Conservation (phyloP, 2,113 vertebrate genomes). For the Mirza zaza region DNA sequence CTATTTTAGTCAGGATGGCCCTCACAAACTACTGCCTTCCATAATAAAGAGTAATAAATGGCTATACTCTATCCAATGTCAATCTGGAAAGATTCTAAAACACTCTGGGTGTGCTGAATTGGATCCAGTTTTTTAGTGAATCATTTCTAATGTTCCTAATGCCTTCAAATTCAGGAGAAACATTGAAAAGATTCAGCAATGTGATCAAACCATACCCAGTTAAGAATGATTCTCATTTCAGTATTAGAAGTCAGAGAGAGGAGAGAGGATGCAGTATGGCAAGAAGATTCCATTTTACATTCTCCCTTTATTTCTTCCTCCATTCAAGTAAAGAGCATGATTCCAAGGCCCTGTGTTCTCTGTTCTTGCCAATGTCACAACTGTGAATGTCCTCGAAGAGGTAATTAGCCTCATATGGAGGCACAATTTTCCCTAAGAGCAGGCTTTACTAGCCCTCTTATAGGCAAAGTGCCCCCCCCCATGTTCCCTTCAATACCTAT, state of each 20-base stretch:
- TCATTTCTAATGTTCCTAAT: not conserved
- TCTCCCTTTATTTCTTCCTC: not conserved
- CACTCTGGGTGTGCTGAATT: not conserved
- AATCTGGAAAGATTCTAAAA: conserved; percentile 25
- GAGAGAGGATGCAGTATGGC: too few species aligned
- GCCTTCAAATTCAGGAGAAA: conserved; percentile 27
- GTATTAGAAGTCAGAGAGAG: not conserved
- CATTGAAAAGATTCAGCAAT: conserved; percentile 23
- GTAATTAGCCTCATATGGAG: conserved; percentile 62
- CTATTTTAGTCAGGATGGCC: conserved; percentile 47
- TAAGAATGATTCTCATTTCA: conserved; percentile 23
- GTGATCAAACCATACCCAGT: not conserved
- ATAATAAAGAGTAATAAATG: conserved; percentile 31
- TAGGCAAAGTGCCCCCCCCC: not conserved
- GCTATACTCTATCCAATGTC: not conserved
- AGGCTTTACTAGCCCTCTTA: conserved; percentile 46
- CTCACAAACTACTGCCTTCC: conserved; percentile 20
- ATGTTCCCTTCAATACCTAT: conserved; percentile 14
- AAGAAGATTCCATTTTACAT: not conserved
- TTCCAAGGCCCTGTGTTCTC: conserved; percentile 50
- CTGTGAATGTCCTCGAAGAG: conserved; percentile 23
- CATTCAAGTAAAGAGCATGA: not conserved
- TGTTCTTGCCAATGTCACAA: conserved; percentile 51
- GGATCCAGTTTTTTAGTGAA: conserved; percentile 4
- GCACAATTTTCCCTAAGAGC: conserved; percentile 34